phyloP scores from a whole-genome alignment of 2,113 vertebrate genomes.

The Dermatemys mawii region DNA sequence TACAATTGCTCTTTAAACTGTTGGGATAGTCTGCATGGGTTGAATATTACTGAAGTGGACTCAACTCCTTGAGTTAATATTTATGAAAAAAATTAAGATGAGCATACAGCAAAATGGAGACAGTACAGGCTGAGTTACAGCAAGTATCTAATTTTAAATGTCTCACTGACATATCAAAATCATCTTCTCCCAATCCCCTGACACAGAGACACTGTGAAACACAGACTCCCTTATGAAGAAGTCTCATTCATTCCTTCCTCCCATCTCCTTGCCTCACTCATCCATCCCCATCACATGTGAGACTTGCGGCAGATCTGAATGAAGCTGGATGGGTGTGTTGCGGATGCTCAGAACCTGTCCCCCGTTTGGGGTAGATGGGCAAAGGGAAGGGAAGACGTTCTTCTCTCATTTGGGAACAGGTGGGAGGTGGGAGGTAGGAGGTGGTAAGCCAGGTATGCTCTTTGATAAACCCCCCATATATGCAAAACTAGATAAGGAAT shows the following conservation, averaged over 20 bases:
- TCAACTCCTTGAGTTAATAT: neutral
- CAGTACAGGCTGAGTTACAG: neutral
- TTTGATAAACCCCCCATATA: neutral
- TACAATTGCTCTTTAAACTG: neutral
- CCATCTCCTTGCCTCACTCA: neutral
- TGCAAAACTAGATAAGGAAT: neutral
- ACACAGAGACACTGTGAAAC: neutral
- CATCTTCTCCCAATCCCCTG: neutral
- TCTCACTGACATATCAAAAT: neutral
- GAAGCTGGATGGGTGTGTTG: neutral
- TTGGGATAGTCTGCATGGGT: neutral
- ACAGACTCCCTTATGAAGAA: neutral
- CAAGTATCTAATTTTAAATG: neutral
- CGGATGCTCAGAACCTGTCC: neutral
- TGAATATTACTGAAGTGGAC: neutral
- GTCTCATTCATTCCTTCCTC: neutral
- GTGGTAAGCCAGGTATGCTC: neutral
- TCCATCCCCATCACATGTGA: neutral
- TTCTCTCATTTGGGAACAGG: neutral
- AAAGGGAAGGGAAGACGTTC: neutral
- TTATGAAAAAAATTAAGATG: neutral
- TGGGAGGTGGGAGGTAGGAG: too few relatives aligned
- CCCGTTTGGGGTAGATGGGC: neutral
- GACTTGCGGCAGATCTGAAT: neutral
- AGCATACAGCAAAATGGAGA: neutral